These are phyloP conservation scores for Diglossa brunneiventris DNA, from an alignment of 2,113 vertebrate species.

Conservation along the genomic window DNA sequence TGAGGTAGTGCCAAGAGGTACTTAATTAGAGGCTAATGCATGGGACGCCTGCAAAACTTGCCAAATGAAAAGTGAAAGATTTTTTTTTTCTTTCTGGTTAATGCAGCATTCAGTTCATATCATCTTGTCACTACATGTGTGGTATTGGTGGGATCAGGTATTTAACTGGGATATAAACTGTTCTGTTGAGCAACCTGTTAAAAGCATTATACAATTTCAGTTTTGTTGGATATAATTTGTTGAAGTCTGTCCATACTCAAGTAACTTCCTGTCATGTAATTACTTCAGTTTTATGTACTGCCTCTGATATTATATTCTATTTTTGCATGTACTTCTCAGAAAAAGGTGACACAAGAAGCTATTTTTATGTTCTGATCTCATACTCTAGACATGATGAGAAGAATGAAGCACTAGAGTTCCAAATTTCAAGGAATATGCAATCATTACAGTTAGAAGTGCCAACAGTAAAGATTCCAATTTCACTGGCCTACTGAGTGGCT, in stretches of 20 bases:
- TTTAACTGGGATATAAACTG: neutral
- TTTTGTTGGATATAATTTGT: neutral
- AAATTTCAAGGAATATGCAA: constrained; percentile 33
- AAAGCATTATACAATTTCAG: neutral
- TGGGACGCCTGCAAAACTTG: constrained; percentile 15
- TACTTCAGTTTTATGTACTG: neutral
- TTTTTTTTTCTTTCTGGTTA: neutral
- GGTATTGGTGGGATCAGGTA: neutral
- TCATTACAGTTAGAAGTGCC: constrained; percentile 54
- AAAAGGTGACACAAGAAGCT: constrained; percentile 13
- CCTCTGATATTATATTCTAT: neutral
- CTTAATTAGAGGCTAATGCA: constrained; percentile 33
- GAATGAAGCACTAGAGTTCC: constrained; percentile 1
- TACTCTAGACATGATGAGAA: constrained; percentile 34
- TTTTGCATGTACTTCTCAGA: constrained; percentile 14
- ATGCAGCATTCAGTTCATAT: neutral
- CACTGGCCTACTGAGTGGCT: constrained; percentile 17
- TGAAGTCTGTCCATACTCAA: neutral
- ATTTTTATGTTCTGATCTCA: constrained; percentile 51
- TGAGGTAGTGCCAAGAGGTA: neutral
- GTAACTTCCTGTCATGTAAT: neutral
- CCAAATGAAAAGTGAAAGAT: neutral
- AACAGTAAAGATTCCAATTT: constrained; percentile 54
- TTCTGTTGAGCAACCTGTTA: neutral
- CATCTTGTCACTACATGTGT: neutral